phyloP scores from a whole-genome alignment of 2,113 vertebrate genomes.

The Sarotherodon lohbergeri region DNA sequence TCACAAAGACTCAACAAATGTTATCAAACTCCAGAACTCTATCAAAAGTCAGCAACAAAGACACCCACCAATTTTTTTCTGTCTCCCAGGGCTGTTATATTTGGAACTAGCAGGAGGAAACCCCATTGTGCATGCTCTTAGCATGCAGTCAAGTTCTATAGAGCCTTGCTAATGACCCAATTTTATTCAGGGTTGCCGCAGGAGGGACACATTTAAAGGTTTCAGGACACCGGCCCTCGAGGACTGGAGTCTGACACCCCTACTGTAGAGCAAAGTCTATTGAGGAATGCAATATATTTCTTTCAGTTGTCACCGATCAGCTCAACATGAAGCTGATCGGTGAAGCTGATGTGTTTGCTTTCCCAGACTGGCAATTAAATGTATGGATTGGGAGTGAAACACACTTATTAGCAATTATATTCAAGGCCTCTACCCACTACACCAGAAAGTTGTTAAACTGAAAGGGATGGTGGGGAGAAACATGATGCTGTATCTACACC shows the following conservation, averaged over 20 bases:
- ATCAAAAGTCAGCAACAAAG: not conserved
- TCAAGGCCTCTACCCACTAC: too few species aligned
- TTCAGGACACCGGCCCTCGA: too few species aligned
- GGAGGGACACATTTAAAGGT: too few species aligned
- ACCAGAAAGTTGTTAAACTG: too few species aligned
- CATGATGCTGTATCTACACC: too few species aligned
- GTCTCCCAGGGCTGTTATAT: accelerated
- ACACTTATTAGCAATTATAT: not conserved
- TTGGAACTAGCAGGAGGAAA: not conserved
- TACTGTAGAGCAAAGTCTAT: not conserved
- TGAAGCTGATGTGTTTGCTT: too few species aligned
- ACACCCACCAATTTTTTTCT: not conserved
- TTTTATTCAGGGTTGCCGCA: too few species aligned
- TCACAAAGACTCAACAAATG: too few species aligned
- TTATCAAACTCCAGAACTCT: not conserved
- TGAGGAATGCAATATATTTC: not conserved
- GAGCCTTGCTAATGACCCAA: too few species aligned
- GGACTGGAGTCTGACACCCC: too few species aligned
- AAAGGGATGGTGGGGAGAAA: too few species aligned
- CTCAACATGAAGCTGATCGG: not conserved
- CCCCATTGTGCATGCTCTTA: not conserved
- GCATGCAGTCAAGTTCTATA: too few species aligned
- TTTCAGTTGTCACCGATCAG: not conserved
- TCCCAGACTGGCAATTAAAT: not conserved
- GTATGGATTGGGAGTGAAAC: not conserved